Percentiles rank a stretch among this genome's conserved stretches.
Conservation (phyloP, 2,113 vertebrate species). For the Caracal caracal region DNA sequence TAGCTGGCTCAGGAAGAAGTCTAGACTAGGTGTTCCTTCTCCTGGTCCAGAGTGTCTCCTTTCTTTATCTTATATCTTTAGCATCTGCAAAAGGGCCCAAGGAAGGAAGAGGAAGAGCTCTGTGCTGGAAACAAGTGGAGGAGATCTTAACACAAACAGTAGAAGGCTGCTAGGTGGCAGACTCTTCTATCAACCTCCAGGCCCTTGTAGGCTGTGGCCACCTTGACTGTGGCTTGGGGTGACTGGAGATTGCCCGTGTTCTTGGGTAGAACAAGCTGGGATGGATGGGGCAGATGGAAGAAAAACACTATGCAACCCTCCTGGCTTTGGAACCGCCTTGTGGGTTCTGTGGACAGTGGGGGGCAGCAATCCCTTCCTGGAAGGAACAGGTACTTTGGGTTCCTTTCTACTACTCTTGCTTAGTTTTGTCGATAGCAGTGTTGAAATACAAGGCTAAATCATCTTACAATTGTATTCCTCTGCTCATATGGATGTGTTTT, state of each 20-base stretch:
- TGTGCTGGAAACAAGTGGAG: background rate
- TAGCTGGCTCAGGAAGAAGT: background rate
- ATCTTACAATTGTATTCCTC: background rate
- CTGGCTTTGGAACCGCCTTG: background rate
- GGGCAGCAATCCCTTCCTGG: background rate
- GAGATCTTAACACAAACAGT: background rate
- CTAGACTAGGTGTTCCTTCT: background rate
- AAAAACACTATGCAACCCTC: background rate
- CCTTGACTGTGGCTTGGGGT: background rate
- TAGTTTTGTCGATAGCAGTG: background rate
- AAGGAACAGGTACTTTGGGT: background rate
- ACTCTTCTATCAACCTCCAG: background rate
- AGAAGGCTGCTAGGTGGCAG: background rate
- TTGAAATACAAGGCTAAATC: background rate
- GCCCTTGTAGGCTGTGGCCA: background rate
- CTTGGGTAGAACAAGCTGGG: background rate
- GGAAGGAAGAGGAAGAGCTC: background rate
- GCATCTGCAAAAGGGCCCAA: background rate
- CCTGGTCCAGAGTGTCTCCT: background rate
- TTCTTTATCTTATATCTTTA: background rate
- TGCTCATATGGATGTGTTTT: background rate
- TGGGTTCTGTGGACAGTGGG: background rate
- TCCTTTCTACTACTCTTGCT: background rate
- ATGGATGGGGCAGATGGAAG: background rate
- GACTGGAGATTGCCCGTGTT: background rate